A percentile compares a stretch with the other conserved stretches of the same genome.
phyloP scores from a whole-genome alignment of 2,888 invertebrate genomes.

The Synanthedon andrenaeformis region DNA sequence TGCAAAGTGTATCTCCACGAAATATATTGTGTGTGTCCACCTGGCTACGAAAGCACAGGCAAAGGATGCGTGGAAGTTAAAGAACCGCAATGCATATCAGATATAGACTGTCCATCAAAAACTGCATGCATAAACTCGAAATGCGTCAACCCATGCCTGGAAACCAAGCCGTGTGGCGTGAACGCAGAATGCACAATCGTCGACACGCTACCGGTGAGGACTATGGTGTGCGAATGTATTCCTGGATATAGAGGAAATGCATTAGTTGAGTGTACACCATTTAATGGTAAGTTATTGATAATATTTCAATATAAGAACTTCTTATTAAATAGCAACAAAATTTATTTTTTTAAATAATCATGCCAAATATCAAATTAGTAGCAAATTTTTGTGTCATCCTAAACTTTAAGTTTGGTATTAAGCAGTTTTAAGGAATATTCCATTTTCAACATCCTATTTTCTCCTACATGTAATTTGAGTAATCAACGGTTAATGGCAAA shows the following conservation, averaged over 20 bases:
- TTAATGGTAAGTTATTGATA: constrained; percentile 73
- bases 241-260: constrained; percentile 91
- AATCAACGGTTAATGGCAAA: too few species aligned
- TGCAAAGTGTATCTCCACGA: constrained; percentile 83
- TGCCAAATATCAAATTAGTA: not conserved
- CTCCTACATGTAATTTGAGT: too few species aligned
- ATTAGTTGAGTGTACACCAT: constrained; percentile 77
- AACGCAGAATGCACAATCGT: constrained; percentile 84
- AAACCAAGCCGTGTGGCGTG: constrained; percentile 82
- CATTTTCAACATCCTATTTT: too few species aligned
- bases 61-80: constrained; percentile 72
- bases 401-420: not conserved
- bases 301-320: not conserved
- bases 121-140: constrained; percentile 84
- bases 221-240: constrained; percentile 89
- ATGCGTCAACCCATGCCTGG: constrained; percentile 86
- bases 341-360: not conserved
- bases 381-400: not conserved
- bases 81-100: constrained; percentile 77
- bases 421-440: too few species aligned
- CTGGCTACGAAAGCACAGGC: constrained; percentile 76
- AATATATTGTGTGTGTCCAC: constrained; percentile 85
- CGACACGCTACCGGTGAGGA: constrained; percentile 85
- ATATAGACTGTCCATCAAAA: constrained; percentile 85
- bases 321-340: not conserved